Conservation (phyloP, 2,888 invertebrate species). For the Lepidonotus clava region DNA sequence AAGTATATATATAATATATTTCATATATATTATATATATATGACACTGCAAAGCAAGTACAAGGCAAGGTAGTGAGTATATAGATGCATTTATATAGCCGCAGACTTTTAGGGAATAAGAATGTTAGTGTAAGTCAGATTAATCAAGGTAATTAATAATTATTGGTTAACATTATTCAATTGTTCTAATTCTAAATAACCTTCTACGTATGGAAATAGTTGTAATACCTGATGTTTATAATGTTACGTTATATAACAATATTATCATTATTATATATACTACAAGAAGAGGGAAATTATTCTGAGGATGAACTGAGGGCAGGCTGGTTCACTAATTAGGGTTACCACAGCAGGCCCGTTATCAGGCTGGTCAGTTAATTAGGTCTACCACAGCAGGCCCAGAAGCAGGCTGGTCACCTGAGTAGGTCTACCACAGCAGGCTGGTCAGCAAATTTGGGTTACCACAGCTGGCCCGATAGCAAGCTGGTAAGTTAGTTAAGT, state of each 20-base stretch:
- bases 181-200: conserved; percentile 37
- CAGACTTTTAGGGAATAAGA: conserved; percentile 32
- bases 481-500: too few species aligned
- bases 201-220: conserved; percentile 45
- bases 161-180: conserved; percentile 48
- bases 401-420: not conserved
- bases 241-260: conserved; percentile 43
- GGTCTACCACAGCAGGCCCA: not conserved
- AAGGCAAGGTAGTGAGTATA: conserved; percentile 38
- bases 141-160: conserved; percentile 43
- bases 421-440: too few species aligned
- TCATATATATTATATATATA: too few species aligned
- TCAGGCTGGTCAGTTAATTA: not conserved
- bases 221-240: conserved; percentile 46
- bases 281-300: not conserved
- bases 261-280: conserved; percentile 18
- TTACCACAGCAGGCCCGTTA: too few species aligned
- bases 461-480: too few species aligned
- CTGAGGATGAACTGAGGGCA: not conserved
- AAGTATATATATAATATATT: too few species aligned
- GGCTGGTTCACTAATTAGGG: not conserved
- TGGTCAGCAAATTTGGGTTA: too few species aligned
- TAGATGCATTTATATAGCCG: conserved; percentile 48
- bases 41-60: conserved; percentile 22
- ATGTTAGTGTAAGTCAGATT: conserved; percentile 44